Percentiles rank a stretch among this genome's conserved stretches.
Conservation (phyloP, 2,888 invertebrate genomes). For the Thecophora atra region DNA sequence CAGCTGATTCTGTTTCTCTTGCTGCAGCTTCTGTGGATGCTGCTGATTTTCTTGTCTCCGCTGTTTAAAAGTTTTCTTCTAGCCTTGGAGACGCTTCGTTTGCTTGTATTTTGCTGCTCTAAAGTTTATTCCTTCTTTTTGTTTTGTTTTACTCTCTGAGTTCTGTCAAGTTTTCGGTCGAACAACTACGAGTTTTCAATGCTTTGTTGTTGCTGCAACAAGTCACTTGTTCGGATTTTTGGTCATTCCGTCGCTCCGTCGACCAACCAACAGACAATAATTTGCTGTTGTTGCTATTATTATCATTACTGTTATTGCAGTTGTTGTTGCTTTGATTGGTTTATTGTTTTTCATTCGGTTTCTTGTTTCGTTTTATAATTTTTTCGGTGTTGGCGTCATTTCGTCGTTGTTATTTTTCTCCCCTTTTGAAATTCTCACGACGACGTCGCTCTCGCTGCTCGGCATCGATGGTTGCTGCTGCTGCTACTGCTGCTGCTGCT, state of each 20-base stretch:
- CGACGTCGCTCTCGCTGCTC: background rate
- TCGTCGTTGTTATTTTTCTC: conserved; percentile 10
- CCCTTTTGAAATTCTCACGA: background rate
- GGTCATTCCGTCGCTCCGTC: background rate
- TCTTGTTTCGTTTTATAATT: background rate
- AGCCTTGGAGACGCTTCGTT: too few relatives aligned
- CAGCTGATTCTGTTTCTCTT: too few relatives aligned
- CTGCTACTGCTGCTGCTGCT: background rate
- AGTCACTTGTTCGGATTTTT: conserved; percentile 22
- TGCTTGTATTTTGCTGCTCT: background rate
- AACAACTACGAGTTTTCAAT: too few relatives aligned
- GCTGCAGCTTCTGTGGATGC: too few relatives aligned
- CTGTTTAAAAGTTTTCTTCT: too few relatives aligned
- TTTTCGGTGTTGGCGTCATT: background rate
- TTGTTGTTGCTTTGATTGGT: conserved; percentile 9
- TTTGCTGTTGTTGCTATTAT: background rate
- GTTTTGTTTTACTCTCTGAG: background rate
- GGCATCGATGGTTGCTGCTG: background rate
- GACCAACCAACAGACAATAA: background rate
- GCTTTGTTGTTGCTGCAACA: conserved; percentile 3
- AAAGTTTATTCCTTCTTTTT: background rate
- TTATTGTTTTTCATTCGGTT: background rate
- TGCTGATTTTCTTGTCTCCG: too few relatives aligned
- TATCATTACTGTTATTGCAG: background rate
- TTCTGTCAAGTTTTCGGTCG: too few relatives aligned